Base-by-base conservation (phyloP, 1,140 invertebrate species). In the Drosophila leontia region DNA sequence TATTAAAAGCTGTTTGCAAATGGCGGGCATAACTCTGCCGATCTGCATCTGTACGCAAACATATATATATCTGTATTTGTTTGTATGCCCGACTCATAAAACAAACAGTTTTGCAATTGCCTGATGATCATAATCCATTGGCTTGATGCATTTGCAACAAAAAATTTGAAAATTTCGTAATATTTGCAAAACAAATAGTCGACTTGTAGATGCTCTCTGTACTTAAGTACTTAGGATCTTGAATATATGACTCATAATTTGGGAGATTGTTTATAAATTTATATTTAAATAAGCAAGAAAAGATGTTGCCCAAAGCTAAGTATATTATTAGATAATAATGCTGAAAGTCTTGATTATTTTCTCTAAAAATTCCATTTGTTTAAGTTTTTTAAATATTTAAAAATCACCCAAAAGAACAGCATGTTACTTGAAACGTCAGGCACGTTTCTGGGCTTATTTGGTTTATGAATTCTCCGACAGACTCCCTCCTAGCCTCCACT, bases 71-170 rank as follows among this genome's bases (percentile, higher is more conserved):
- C 3, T 15, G 23, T 42, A 71, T 37, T 60, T 72, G 69, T 72
- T 72, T 42, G 56, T 72, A 42, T 59, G 68, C 23, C 35, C 69
- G 37, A 72, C 69, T 72, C 69, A 72, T 72, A 72, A 72, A 72
- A 72, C 69, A 72, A 72, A 72, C 68, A 72, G 50, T 72, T 72
- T 72, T 72, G 69, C 45, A 72, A 72, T 72, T 72, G 69, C 9
- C 37, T 15, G 67, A 72, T 37, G 69, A 51, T 72, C 69, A 71
- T 59, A 72, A 72, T 71, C 69, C 69, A 71, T 59, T n/a, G 51
- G 68, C 51, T 42, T 71, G 69, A 72, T 72, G 69, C 69, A 72
- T 72, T 71, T 37, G 67, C 51, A 42, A 42, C 56, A 42, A 42
- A 55, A 71, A 50, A 41, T 50, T 37, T 35, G 2, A 71, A 42